Evolutionary conservation across 2,797 vertebrate genomes (phyloP), one percentile per base, ranked within the genome.

Genomic region (Sebastes minor): DNA sequence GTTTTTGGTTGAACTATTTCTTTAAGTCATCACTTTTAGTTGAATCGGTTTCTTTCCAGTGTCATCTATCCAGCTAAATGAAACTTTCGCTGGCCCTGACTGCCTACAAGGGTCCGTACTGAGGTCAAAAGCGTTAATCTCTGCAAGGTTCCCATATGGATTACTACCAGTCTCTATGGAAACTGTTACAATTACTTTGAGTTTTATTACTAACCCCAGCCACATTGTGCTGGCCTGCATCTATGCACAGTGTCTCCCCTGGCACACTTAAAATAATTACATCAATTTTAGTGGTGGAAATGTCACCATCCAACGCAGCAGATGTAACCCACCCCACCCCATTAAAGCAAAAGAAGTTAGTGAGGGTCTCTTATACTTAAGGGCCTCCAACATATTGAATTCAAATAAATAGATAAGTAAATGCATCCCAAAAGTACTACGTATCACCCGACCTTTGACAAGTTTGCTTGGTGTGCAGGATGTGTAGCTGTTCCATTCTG

Each of bases 51-150:
- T 78, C 46, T 72, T 71, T 56, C 25, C 30, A 4, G 60, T 71
- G 65, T 60, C 60, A 78, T 81, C 88, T 70, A 72, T 81, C 74
- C 64, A 74, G 62, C 76, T 80, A 78, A 81, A 88, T 78, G 42
- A 87, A 86, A 90, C 73, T 81, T 71, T 42, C 1, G 33, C 64
- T 32, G 77, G 35, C 68, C 57, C 60, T 59, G 46, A 61, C 67
- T 78, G 61, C 20, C 62, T 74, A 13, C 70, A 52, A 12, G 65
- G 71, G 69, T 86, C 85, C 69, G 33, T 2, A n/a, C 77, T 16
- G 66, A 81, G 88, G 91, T 92, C 89, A 93, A 81, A 90, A 76
- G 62, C 82, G 89, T 89, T 91, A 78, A 88, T 90, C 78, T 88
- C 77, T 70, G 52, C 66, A 78, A 74, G 77, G 69, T 63, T 87